Evolutionary conservation across 2,888 invertebrate genomes (phyloP), one percentile per base, ranked within the genome.

Genomic region (Chloroclystis v-ata): DNA sequence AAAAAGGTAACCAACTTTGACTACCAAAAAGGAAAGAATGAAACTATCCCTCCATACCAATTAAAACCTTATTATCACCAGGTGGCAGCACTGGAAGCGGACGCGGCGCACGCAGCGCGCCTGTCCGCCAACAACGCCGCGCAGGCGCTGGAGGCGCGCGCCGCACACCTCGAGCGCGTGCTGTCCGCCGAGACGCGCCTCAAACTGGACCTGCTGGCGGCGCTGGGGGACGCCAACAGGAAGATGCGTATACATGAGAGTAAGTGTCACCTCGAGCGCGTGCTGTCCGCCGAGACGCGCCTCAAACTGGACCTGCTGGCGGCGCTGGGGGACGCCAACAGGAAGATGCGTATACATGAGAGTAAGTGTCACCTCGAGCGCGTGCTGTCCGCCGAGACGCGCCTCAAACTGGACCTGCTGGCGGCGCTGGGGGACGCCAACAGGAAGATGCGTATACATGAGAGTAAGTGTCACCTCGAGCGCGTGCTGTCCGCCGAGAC

Each of bases 141-240:
- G 47, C 94, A 94, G 45, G 65, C 93, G 56, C 91, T 97, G 88
- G 95, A 96, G 81, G 97, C 98, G 75, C 96, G 97, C 75, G 97
- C 96, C 75, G 83, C 92, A 66, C 97, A 97, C 75, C 90, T 99
- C 65, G 97, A 99, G 88, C 94, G 95, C 72, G 95, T 96, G 71
- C 91, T 99, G 61, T 97, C 96, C 55, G 96, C 97, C 37, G 99
- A 99, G 90, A 99, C 98, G 61, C 92, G 98, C 67, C 94, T 99
- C 83, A 99, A 99, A 89, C 92, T 98, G 68, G 99, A 99, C 89
- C 92, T 99, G 71, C 97, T 99, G 86, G 96, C 97, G 57, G 98
- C 98, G 57, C 92, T 99, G 42, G 98, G 98, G 28, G 98, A 97
- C 78, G 97, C 96, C 58, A 97, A 97, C 81, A 90, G 97, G 45